Evolutionary conservation across 2,888 invertebrate species (phyloP).

Genomic region (Drosophila tripunctata): DNA sequence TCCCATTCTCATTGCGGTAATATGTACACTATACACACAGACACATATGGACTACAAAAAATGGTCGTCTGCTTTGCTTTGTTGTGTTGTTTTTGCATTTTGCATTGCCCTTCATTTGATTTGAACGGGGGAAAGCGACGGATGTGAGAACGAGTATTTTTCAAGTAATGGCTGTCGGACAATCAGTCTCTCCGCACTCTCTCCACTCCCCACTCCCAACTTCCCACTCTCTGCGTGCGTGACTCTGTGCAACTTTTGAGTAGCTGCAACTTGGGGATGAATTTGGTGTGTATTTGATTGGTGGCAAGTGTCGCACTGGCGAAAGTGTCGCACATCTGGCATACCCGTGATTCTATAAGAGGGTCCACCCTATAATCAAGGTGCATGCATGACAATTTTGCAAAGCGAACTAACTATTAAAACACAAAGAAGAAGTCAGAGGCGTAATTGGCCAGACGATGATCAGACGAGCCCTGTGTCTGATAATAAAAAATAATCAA

Average conservation of each 20-base stretch:
- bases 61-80: conserved; percentile 33
- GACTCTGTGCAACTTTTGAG: conserved; percentile 36
- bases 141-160: conserved; percentile 36
- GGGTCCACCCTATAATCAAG: conserved; percentile 30
- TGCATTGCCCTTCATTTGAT: conserved; percentile 23
- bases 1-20: conserved; percentile 31
- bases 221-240: conserved; percentile 24
- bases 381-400: conserved; percentile 29
- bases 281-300: conserved; percentile 12
- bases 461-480: conserved; percentile 20
- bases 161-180: conserved; percentile 52
- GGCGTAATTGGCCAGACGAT: conserved; percentile 20
- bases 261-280: neutral
- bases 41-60: conserved; percentile 11
- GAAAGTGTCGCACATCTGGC: conserved; percentile 43
- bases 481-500: conserved; percentile 71
- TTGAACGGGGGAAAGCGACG: conserved; percentile 7
- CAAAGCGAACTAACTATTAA: conserved; percentile 30
- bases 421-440: conserved; percentile 4
- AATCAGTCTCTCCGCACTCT: conserved; percentile 10
- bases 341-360: conserved; percentile 8
- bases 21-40: conserved; percentile 6
- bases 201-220: neutral
- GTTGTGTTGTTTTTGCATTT: conserved; percentile 21
- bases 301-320: conserved; percentile 33